Conservation (phyloP, 2,797 vertebrate genomes). For the Helarctos malayanus region DNA sequence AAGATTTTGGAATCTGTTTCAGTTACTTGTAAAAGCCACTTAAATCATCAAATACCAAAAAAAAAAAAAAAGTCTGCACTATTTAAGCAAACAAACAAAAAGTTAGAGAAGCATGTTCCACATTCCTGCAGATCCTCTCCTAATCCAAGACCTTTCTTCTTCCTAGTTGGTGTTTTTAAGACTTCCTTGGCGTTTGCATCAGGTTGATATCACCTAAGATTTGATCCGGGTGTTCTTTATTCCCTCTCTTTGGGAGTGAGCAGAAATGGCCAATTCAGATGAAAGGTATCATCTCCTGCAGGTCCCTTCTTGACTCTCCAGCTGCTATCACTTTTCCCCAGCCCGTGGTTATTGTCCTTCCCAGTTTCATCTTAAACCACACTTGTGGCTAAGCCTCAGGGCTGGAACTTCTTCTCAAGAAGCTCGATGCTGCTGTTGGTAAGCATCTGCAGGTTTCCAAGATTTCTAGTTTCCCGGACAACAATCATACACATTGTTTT, state of each 20-base stretch:
- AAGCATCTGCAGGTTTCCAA: conserved; percentile 36
- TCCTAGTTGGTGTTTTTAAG: conserved; percentile 6
- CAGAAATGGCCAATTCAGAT: neutral
- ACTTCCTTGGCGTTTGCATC: neutral
- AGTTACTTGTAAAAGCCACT: conserved; percentile 36
- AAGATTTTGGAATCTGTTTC: conserved; percentile 55
- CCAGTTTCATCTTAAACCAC: neutral
- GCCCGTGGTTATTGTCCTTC: neutral
- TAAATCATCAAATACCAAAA: conserved; percentile 28
- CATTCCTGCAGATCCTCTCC: conserved; percentile 53
- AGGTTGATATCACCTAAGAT: conserved; percentile 20
- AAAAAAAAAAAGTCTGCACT: conserved; percentile 50
- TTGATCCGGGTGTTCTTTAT: neutral
- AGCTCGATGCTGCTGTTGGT: neutral
- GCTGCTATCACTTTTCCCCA: neutral
- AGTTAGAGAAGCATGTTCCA: neutral
- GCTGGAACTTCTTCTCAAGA: conserved; percentile 27
- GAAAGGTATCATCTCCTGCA: neutral
- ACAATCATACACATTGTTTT: neutral
- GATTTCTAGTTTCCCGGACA: neutral
- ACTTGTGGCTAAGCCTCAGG: neutral
- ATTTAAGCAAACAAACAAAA: conserved; percentile 22
- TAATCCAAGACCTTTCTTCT: conserved; percentile 30
- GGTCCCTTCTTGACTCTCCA: neutral
- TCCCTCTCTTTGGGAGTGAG: neutral